Conservation (phyloP, 2,888 invertebrate species). For the Aphidoletes aphidimyza region DNA sequence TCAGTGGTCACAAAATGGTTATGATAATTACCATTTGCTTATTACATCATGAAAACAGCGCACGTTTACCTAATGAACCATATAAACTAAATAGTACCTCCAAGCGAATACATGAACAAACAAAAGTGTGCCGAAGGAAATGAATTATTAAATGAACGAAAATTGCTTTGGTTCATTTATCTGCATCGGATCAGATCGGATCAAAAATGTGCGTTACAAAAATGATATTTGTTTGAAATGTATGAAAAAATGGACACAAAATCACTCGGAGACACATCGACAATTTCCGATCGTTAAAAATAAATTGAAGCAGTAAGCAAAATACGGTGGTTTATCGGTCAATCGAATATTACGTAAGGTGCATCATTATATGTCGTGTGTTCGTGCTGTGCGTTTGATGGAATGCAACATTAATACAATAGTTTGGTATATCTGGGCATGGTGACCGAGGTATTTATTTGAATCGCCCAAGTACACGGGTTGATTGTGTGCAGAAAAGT, state of each 20-base stretch:
- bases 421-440: slow-evolving; percentile 40
- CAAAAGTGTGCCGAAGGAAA: not conserved
- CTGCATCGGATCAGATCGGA: not conserved
- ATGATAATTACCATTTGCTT: too few species aligned
- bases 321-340: not conserved
- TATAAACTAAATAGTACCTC: too few species aligned
- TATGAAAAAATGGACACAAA: slow-evolving; percentile 27
- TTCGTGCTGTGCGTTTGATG: not conserved
- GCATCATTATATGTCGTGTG: not conserved
- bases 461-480: too few species aligned
- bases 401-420: too few species aligned
- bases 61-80: too few species aligned
- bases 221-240: not conserved
- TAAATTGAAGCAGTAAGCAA: not conserved
- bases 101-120: too few species aligned
- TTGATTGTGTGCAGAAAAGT: not conserved
- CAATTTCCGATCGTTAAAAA: not conserved
- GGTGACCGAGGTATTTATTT: too few species aligned
- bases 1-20: too few species aligned
- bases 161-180: slow-evolving; percentile 35
- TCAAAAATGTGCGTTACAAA: not conserved
- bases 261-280: not conserved
- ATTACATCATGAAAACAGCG: too few species aligned
- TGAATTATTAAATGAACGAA: not conserved
- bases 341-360: not conserved